Evolutionary conservation across 2,113 vertebrate genomes (phyloP).

Genomic region (Otis tarda): DNA sequence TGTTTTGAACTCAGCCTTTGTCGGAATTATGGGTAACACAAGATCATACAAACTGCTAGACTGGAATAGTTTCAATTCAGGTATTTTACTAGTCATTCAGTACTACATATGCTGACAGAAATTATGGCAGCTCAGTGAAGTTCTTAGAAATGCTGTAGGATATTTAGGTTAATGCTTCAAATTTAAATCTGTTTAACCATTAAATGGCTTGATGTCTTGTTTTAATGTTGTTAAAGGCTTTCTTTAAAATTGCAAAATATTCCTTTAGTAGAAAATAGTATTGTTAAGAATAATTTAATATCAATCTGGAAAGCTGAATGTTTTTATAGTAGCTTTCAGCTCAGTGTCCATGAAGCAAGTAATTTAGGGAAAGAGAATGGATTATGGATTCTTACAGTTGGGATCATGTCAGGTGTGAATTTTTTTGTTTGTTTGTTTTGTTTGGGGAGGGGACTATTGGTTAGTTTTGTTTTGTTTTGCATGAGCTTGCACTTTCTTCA

Average conservation of each 20-base stretch:
- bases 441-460: rapidly evolving
- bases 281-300: neutral
- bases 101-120: slow-evolving; percentile 90
- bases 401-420: neutral
- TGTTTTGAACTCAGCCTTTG: slow-evolving; percentile 99
- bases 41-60: slow-evolving; percentile 99
- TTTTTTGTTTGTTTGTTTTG: neutral
- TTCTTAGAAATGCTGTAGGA: slow-evolving; percentile 72
- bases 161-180: slow-evolving; percentile 64
- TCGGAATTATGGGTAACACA: slow-evolving; percentile 98
- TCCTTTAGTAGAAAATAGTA: slow-evolving; percentile 8
- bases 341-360: neutral
- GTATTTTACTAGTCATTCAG: slow-evolving; percentile 95
- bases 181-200: slow-evolving; percentile 54
- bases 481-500: neutral
- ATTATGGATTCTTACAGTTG: neutral
- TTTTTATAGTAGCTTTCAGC: neutral
- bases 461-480: neutral
- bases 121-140: slow-evolving; percentile 98
- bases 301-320: neutral
- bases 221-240: slow-evolving; percentile 32
- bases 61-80: slow-evolving; percentile 99
- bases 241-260: slow-evolving; percentile 10
- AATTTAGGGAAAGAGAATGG: neutral
- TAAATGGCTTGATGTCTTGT: slow-evolving; percentile 18